Base-by-base conservation (phyloP, 2,113 vertebrate species). In the Jacana jacana region DNA sequence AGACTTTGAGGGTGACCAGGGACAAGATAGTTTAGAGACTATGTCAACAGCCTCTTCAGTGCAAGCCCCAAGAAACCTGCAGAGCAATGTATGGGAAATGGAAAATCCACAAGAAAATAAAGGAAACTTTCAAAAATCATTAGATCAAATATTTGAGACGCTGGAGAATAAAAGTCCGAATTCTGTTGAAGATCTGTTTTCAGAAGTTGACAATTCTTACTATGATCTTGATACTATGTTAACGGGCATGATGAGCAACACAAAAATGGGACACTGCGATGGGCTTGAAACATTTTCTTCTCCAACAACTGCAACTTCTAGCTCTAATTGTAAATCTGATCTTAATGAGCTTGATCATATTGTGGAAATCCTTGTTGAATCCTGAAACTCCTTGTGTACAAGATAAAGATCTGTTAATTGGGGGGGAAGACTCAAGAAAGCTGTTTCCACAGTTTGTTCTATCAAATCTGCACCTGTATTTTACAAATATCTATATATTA, bases 361-460 rank as follows among this genome's bases (percentile, higher is more conserved):
- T 95, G 99, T 99, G 97, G 99, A 99, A 98, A 99, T 99, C 96
- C 98, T 99, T 84, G 99, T 99, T 92, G 99, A 99, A 91, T 99
- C 99, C 89, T 99, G 98, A 99, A 93, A 35, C 16, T 81, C 33
- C 55, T 57, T 63, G 10, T 58, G 24, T 65, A 90, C 86, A 64
- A 89, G 69, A 52, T 55, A 88, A 72, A 89, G 54, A 69, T 82
- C 42, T 60, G 66, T 75, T 92, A 71, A 80, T 83, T 48, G 86
- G 60, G 83, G 60, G 83, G 52, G 28, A 54, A 70, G 91, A 96
- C 91, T 87, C 6, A 1, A 66, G 84, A 84, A 95, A 87, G 51
- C 30, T 81, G n/a, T 89, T 93, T 96, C 70, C 73, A 93, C 55
- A 88, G 81, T 86, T 90, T 83, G 63, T 86, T 79, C 84, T 94